These are phyloP conservation scores for Nysson spinosus DNA, from an alignment of 2,888 invertebrate species.

Conservation along the genomic window DNA sequence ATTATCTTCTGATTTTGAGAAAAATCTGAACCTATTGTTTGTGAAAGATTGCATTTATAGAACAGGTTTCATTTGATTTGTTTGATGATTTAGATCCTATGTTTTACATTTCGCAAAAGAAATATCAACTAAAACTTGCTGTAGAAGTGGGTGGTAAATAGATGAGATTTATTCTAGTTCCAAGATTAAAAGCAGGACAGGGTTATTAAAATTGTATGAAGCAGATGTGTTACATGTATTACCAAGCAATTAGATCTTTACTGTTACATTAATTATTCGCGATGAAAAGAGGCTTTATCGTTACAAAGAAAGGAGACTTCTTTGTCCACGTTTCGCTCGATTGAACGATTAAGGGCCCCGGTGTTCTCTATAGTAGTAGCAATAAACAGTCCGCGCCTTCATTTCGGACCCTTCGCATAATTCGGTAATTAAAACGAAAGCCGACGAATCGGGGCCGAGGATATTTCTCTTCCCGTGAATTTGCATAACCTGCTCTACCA, in stretches of 20 bases:
- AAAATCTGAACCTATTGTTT: too few relatives aligned
- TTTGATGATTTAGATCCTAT: too few relatives aligned
- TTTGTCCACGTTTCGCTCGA: conserved; percentile 57
- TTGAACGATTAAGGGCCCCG: conserved; percentile 57
- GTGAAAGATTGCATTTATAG: too few relatives aligned
- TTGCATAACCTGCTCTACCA: conserved; percentile 67
- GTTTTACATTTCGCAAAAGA: too few relatives aligned
- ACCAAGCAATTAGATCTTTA: conserved; percentile 57
- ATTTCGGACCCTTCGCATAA: conserved; percentile 56
- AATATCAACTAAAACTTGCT: too few relatives aligned
- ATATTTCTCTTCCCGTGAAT: conserved; percentile 43
- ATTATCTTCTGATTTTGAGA: too few relatives aligned
- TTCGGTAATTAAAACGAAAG: conserved; percentile 66
- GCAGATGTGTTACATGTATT: conserved; percentile 55
- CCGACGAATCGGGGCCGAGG: conserved; percentile 24
- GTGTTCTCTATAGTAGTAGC: conserved; percentile 29
- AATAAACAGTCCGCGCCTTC: conserved; percentile 47
- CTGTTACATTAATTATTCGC: conserved; percentile 58
- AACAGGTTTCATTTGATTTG: too few relatives aligned
- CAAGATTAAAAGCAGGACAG: too few relatives aligned
- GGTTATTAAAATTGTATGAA: conserved; percentile 9
- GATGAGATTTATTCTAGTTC: too few relatives aligned
- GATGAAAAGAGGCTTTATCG: conserved; percentile 40
- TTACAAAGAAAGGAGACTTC: conserved; percentile 27
- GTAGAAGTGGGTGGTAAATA: too few relatives aligned